Base-by-base conservation (phyloP, 2,113 vertebrate genomes). In the Macroglossus sobrinus region DNA sequence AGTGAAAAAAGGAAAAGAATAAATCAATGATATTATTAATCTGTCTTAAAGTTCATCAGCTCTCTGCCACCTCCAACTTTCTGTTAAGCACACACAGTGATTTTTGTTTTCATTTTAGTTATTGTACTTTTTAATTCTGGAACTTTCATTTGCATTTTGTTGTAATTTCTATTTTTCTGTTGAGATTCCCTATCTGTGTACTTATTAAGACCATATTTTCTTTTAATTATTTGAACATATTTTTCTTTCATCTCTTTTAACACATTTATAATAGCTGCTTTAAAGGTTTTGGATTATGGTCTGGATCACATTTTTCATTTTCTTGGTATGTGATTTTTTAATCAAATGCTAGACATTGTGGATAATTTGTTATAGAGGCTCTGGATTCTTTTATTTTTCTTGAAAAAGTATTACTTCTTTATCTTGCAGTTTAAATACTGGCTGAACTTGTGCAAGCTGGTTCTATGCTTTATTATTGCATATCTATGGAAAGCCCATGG, bases 11-110 rank as follows among this genome's bases (percentile, higher is more conserved):
- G 28, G 50, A 47, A 91, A 94, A 81, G 55, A 92, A 88, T 74
- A 63, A 69, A 90, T 98, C 95, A 95, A 72, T 84, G 72, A 93
- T 95, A 92, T 95, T 96, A 95, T 95, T 97, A 97, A 94, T 95
- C 80, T 97, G 53, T 96, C 85, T 84, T 93, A 50, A 71, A 92
- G 93, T 95, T 95, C 90, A 96, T 59, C 59, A 86, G 21, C 87
- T 86, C 71, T 64, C 53, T 95, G 90, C 75, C 79, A 87, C 82
- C 26, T 93, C 53, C 68, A 94, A 63, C 97, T 86, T 96, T 78
- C 45, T 92, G 13, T 89, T 80, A 87, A 87, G 45, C 15, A 6
- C 43, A 89, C 74, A 45, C 1, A 64, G 18, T 92, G 68, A 89
- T 86, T 95, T 92, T 92, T 88, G 12, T 53, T 81, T n/a, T 30